phyloP scores from a whole-genome alignment of 2,888 invertebrate genomes.

The Dryobota labecula region DNA sequence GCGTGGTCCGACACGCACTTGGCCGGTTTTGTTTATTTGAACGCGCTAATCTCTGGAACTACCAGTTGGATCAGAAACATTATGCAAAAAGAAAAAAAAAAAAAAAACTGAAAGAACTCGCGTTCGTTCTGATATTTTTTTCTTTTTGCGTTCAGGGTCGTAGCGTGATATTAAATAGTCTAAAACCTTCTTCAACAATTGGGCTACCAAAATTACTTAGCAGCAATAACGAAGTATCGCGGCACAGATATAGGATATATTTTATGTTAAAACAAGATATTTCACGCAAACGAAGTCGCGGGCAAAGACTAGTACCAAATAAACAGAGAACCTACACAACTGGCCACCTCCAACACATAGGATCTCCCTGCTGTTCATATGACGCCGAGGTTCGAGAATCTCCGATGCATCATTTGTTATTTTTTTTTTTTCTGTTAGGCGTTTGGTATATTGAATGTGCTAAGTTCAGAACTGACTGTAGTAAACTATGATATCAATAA shows the following conservation, averaged over 20 bases:
- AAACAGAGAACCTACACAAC: neutral
- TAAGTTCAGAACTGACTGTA: neutral
- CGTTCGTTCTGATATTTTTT: too few species aligned
- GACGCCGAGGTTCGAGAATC: neutral
- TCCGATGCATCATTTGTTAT: neutral
- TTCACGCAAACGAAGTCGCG: neutral
- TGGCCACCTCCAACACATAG: neutral
- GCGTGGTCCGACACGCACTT: too few species aligned
- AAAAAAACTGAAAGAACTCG: too few species aligned
- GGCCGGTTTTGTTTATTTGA: neutral
- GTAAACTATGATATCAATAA: neutral
- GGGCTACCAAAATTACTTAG: too few species aligned
- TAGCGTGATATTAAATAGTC: too few species aligned
- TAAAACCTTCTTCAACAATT: too few species aligned
- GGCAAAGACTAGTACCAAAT: neutral
- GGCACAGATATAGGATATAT: too few species aligned
- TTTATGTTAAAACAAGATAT: too few species aligned
- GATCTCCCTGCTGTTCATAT: neutral
- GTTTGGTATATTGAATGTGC: neutral
- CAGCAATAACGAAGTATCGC: neutral
- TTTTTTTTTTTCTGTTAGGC: neutral
- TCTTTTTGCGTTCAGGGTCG: too few species aligned
- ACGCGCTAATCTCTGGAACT: neutral
- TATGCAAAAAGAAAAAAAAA: too few species aligned
- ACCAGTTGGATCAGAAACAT: neutral